Conservation (phyloP, 2,888 invertebrate species). For the Matsumyia berberina region DNA sequence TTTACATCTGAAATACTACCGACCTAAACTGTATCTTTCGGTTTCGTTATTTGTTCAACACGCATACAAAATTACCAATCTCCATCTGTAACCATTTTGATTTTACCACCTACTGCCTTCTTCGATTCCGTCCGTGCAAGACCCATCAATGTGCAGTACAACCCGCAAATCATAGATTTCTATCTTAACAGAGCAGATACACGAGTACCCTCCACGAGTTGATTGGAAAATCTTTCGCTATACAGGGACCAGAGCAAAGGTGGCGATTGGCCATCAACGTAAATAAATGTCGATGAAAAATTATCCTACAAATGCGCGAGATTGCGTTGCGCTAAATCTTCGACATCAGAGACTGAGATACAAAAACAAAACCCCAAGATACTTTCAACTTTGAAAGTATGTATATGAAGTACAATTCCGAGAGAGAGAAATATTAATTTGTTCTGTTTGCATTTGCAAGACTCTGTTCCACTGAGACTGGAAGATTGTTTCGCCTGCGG, state of each 20-base stretch:
- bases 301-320: constrained; percentile 59
- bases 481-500: constrained; percentile 68
- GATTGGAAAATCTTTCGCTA: constrained; percentile 45
- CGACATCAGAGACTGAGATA: not conserved
- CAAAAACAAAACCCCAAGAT: not conserved
- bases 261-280: constrained; percentile 63
- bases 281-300: constrained; percentile 69
- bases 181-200: constrained; percentile 1
- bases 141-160: constrained; percentile 33
- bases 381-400: constrained; percentile 1
- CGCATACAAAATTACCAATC: constrained; percentile 10
- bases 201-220: constrained; percentile 25
- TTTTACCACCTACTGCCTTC: constrained; percentile 53
- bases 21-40: not conserved
- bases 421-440: constrained; percentile 37
- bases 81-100: constrained; percentile 44
- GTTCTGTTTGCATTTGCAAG: constrained; percentile 33
- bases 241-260: constrained; percentile 41
- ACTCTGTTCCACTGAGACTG: constrained; percentile 43
- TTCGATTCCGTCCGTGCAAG: not conserved
- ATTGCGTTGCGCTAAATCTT: constrained; percentile 44
- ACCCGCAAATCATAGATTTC: constrained; percentile 36
- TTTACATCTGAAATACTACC: not conserved
- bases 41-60: constrained; percentile 7
- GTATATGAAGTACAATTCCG: constrained; percentile 12